Conservation (phyloP, 2,888 invertebrate species). For the Leptinotarsa juncta region DNA sequence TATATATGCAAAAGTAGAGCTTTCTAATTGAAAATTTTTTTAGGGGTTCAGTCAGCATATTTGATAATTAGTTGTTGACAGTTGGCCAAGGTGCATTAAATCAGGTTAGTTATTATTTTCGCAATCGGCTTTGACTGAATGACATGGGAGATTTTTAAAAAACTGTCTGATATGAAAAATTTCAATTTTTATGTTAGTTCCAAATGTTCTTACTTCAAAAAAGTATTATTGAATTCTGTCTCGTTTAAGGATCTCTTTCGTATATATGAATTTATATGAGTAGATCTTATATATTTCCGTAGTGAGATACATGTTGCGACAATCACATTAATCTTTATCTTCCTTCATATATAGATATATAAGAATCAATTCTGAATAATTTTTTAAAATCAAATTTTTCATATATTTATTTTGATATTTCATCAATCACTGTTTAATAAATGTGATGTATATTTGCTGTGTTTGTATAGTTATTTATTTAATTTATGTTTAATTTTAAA, state of each 20-base stretch:
- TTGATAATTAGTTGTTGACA: too few relatives aligned
- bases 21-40: too few relatives aligned
- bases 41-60: too few relatives aligned
- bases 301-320: slow-evolving; percentile 43
- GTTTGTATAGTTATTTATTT: slow-evolving; percentile 15
- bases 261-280: neutral
- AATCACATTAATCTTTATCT: slow-evolving; percentile 42
- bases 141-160: neutral
- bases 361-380: slow-evolving; percentile 17
- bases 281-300: slow-evolving; percentile 16
- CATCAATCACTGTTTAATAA: neutral
- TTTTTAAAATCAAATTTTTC: neutral
- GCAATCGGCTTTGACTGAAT: neutral
- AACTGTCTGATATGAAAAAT: neutral
- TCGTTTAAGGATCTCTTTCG: neutral
- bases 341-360: slow-evolving; percentile 24
- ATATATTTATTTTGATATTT: slow-evolving; percentile 19
- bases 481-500: neutral
- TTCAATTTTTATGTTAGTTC: neutral
- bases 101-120: neutral
- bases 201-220: slow-evolving; percentile 3
- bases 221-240: neutral
- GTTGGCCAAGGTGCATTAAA: too few relatives aligned
- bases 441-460: slow-evolving; percentile 1
- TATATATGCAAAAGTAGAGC: too few relatives aligned